Percentiles rank a stretch among this genome's conserved stretches.
phyloP scores from a whole-genome alignment of 2,113 vertebrate genomes.

The Pachycephala philippinensis region DNA sequence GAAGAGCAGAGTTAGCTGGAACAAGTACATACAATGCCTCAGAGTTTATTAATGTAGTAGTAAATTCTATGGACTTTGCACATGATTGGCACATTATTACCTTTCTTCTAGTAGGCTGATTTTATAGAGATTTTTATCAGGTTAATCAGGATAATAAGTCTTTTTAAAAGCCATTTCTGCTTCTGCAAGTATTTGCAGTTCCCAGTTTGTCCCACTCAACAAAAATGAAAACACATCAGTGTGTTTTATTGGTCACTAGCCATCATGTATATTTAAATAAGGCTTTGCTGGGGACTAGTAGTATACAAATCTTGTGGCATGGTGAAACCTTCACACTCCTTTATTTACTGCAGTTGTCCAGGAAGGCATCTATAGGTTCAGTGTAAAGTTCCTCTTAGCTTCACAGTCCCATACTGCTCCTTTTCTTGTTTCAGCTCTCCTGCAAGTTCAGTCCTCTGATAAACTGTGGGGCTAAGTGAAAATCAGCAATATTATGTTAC shows the following conservation, averaged over 20 bases:
- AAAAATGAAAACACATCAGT: not conserved
- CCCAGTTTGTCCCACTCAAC: not conserved
- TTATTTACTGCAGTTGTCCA: not conserved
- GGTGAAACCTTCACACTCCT: not conserved
- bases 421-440: not conserved
- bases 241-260: not conserved
- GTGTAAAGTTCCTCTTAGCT: not conserved
- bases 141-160: conserved; percentile 14
- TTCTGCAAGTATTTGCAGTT: not conserved
- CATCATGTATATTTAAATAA: not conserved
- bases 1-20: not conserved
- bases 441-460: not conserved
- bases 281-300: not conserved
- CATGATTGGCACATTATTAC: not conserved
- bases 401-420: not conserved
- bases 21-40: not conserved
- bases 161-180: not conserved
- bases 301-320: not conserved
- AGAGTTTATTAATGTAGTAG: not conserved
- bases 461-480: not conserved
- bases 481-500: not conserved
- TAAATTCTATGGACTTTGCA: not conserved
- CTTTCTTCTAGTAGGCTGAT: not conserved
- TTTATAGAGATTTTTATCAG: not conserved
- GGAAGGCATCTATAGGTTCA: not conserved